Evolutionary conservation across 2,888 invertebrate species (phyloP), one percentile per base, ranked within the genome.

Genomic region (Tetheella fluctuosa): DNA sequence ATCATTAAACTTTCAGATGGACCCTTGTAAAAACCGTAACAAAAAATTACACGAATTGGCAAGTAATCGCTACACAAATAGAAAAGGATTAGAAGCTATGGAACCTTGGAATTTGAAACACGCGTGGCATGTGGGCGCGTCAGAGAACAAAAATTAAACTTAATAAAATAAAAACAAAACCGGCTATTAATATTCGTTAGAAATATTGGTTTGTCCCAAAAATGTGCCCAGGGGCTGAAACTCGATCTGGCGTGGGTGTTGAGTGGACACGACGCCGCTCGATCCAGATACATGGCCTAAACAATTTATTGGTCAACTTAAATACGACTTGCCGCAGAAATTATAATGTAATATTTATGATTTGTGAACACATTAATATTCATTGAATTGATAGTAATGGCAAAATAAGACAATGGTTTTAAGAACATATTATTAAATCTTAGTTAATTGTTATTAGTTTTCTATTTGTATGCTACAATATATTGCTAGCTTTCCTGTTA

Each of bases 151-250:
- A 83, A 84, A 88, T 85, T 83, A 82, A 84, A 84, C 69, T 79
- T 70, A 64, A 70, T 74, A 76, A 80, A 89, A 90, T 81, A 87
- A 88, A 84, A 88, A 85, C 84, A 90, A 88, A 90, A 88, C 72
- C 73, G 69, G 83, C 89, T 85, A 91, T 91, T 92, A 92, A 92
- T 92, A 92, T 90, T 92, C 89, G 90, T 91, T 93, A 90, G 90
- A 91, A 88, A 89, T 91, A 92, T 91, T 90, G 90, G 91, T 90
- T 91, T 92, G 91, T 91, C 90, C 90, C 90, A 89, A 92, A 91
- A 87, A 89, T 88, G 87, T 81, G 90, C 90, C 92, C 88, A 81
- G 89, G 85, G 92, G 91, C 91, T 90, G 91, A 86, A 88, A 88
- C 83, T 75, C 81, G 89, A 89, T 83, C 80, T 79, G 64, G 81